phyloP scores from a whole-genome alignment of 2,797 vertebrate genomes.

The Gobionotothen gibberifrons region DNA sequence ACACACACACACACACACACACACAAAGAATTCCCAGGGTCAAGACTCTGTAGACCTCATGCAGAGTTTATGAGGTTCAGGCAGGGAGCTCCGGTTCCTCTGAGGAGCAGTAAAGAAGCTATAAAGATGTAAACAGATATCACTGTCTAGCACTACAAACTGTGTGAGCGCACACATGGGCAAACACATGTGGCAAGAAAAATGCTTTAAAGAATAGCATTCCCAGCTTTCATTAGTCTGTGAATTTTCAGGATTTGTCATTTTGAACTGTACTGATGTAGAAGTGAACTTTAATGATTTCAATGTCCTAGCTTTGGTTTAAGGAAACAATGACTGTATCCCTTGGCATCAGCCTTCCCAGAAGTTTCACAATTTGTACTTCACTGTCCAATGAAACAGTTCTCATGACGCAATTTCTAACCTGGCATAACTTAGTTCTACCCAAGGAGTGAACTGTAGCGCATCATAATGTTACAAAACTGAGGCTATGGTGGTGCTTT shows the following conservation, averaged over 20 bases:
- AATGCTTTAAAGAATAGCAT: neutral
- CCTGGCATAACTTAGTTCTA: neutral
- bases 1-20: constrained; percentile 19
- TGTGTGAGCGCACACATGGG: constrained; percentile 1
- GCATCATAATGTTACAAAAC: neutral
- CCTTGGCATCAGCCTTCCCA: neutral
- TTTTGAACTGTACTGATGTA: neutral
- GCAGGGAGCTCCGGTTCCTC: constrained; percentile 49
- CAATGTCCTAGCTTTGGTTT: constrained; percentile 2
- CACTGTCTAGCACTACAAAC: constrained; percentile 11
- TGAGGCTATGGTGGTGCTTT: neutral
- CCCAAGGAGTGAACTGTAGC: neutral
- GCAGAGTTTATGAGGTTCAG: constrained; percentile 68
- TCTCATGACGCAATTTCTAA: neutral
- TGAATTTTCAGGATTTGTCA: neutral
- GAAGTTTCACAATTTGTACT: neutral
- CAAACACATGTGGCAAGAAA: constrained; percentile 53
- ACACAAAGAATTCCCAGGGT: constrained; percentile 40
- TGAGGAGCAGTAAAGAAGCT: constrained; percentile 57
- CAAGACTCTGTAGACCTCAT: constrained; percentile 43
- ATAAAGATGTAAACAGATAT: constrained; percentile 65
- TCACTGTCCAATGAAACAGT: neutral
- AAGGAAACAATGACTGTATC: neutral
- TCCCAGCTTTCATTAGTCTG: neutral
- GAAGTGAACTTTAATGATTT: neutral